Percentiles rank a stretch among this genome's conserved stretches.
Evolutionary conservation across 2,888 invertebrate species (phyloP).

Genomic region (Zhuqinia jingwanae): DNA sequence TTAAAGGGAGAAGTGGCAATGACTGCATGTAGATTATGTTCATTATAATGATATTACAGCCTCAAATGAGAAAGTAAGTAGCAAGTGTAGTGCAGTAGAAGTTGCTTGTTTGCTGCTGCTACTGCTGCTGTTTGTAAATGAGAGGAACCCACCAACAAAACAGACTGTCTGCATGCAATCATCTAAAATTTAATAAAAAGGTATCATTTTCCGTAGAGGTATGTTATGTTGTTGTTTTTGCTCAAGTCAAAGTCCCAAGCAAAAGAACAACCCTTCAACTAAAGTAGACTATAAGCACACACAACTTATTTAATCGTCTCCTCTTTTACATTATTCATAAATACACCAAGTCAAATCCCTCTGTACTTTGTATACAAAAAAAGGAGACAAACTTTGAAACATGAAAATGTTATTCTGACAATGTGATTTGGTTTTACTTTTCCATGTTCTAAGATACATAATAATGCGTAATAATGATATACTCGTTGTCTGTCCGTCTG

Average conservation of each 20-base stretch:
- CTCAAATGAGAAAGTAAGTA: conserved; percentile 40
- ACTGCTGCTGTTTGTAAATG: neutral
- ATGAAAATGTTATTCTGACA: conserved; percentile 25
- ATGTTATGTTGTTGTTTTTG: too few relatives aligned
- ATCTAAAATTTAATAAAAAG: neutral
- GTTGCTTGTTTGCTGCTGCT: neutral
- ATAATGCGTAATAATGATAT: too few relatives aligned
- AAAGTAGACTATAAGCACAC: neutral
- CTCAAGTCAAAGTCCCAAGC: neutral
- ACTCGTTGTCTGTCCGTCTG: too few relatives aligned
- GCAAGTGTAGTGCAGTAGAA: neutral
- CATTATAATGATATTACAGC: conserved; percentile 26
- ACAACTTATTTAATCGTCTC: neutral
- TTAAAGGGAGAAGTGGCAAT: conserved; percentile 24
- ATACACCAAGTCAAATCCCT: neutral
- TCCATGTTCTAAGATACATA: too few relatives aligned
- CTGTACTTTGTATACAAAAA: neutral
- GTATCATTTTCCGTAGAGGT: conserved; percentile 30
- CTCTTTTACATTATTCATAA: neutral
- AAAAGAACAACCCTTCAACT: conserved; percentile 1
- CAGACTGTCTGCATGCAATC: neutral
- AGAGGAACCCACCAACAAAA: neutral
- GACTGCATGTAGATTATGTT: conserved; percentile 9
- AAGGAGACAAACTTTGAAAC: neutral
- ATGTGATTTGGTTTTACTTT: conserved; percentile 44